These are phyloP conservation scores for Eunapius fragilis DNA, from an alignment of 37 sponge, comb jelly and placozoan species.

Conservation along the genomic window DNA sequence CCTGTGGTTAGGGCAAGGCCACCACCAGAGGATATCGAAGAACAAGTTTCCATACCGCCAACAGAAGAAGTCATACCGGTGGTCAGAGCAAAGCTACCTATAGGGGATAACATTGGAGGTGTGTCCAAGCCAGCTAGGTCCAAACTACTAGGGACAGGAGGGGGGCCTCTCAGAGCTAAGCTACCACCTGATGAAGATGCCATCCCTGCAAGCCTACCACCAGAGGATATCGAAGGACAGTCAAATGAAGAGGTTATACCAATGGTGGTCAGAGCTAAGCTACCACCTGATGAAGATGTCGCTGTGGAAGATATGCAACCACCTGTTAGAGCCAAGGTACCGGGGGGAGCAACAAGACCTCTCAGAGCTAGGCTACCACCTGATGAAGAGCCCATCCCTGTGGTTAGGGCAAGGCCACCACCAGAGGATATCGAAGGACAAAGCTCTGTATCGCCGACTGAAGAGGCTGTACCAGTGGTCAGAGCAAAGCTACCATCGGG, in stretches of 20 bases:
- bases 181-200: slow-evolving; percentile 1
- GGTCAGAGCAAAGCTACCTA: slow-evolving; percentile 1
- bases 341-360: not conserved
- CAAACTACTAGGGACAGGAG: not conserved
- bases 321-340: not conserved
- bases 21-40: not conserved
- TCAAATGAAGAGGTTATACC: slow-evolving; percentile 2
- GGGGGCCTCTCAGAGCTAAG: not conserved
- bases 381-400: slow-evolving; percentile 26
- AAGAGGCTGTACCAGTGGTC: slow-evolving; percentile 3
- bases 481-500: not conserved
- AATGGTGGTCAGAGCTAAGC: slow-evolving; percentile 19
- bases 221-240: not conserved
- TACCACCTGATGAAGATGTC: not conserved
- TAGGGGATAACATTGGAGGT: not conserved
- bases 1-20: slow-evolving; percentile 18
- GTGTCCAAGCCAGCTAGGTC: not conserved
- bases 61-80: slow-evolving; percentile 38
- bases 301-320: not conserved
- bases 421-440: not conserved
- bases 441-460: slow-evolving; percentile 1
- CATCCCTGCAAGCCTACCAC: slow-evolving; percentile 15
- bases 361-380: slow-evolving; percentile 1
- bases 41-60: not conserved
- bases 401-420: slow-evolving; percentile 24